Conservation (phyloP, 2,797 vertebrate genomes). For the Tokudaia tokunoshimensis region DNA sequence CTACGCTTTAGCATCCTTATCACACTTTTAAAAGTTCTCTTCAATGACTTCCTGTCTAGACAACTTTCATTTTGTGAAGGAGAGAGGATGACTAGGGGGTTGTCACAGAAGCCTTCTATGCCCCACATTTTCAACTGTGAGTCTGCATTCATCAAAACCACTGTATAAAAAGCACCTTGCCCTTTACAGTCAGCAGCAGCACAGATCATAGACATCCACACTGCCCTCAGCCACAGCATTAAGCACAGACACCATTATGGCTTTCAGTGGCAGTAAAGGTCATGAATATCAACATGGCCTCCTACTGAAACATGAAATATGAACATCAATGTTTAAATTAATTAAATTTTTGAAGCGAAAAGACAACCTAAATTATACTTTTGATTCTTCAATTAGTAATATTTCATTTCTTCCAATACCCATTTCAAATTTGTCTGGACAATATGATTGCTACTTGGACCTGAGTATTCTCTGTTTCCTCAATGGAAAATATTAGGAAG, state of each 20-base stretch:
- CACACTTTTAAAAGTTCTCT: neutral
- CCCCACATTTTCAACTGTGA: neutral
- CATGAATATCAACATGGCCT: neutral
- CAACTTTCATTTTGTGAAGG: neutral
- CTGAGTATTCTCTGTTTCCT: neutral
- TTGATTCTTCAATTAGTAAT: conserved; percentile 21
- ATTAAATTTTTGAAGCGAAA: conserved; percentile 9
- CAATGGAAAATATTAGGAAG: neutral
- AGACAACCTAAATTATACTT: neutral
- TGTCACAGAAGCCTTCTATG: neutral
- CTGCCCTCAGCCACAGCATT: neutral
- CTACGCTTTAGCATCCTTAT: neutral
- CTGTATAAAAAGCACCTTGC: neutral
- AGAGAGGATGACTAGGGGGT: neutral
- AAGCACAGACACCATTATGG: neutral
- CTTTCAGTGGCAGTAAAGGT: neutral
- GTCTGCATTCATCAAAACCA: neutral
- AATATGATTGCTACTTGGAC: neutral
- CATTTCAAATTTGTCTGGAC: neutral
- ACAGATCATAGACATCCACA: neutral
- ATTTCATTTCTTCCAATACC: neutral
- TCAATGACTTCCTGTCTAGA: neutral
- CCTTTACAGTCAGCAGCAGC: neutral
- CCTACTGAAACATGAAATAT: neutral
- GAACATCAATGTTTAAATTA: neutral